Percentiles rank a stretch among this genome's conserved stretches.
Evolutionary conservation across 2,113 vertebrate genomes (phyloP).

Genomic region (Collichthys lucidus): DNA sequence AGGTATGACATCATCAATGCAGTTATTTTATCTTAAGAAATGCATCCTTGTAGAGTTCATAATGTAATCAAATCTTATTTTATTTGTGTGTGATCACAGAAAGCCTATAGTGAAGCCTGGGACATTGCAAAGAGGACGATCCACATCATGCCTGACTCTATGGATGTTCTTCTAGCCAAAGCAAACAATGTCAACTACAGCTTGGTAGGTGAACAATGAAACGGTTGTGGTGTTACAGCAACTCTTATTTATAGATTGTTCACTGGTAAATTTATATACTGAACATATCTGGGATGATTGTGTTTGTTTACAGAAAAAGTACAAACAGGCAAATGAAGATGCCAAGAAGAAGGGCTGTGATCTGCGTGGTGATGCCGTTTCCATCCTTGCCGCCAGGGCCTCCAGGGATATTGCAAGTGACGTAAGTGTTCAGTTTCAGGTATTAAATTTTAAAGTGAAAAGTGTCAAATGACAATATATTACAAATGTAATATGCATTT

Average conservation of each 20-base stretch:
- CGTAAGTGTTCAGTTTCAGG: slow-evolving; percentile 53
- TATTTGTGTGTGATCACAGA: no score
- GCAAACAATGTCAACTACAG: slow-evolving; percentile 83
- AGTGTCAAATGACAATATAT: not conserved
- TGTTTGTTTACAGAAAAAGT: slow-evolving; percentile 86
- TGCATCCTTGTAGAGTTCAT: not conserved
- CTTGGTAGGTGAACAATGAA: slow-evolving; percentile 14
- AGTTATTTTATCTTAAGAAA: no score
- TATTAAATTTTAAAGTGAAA: not conserved
- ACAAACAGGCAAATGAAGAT: slow-evolving; percentile 90
- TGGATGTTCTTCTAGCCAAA: slow-evolving; percentile 87
- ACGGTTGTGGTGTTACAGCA: not conserved
- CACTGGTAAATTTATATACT: no score
- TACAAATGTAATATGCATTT: not conserved
- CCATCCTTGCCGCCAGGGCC: slow-evolving; percentile 88
- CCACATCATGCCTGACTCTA: slow-evolving; percentile 92
- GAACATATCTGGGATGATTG: no score
- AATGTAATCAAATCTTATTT: no score
- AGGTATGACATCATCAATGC: slow-evolving; percentile 66
- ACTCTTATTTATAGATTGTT: not conserved
- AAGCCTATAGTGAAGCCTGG: slow-evolving; percentile 85
- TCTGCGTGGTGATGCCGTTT: slow-evolving; percentile 87
- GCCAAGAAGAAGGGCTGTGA: slow-evolving; percentile 91
- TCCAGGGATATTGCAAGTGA: slow-evolving; percentile 92
- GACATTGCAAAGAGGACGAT: slow-evolving; percentile 88